Percentiles rank a stretch among this genome's conserved stretches.
Conservation (phyloP, 2,113 vertebrate genomes). For the Pampusana beccarii region DNA sequence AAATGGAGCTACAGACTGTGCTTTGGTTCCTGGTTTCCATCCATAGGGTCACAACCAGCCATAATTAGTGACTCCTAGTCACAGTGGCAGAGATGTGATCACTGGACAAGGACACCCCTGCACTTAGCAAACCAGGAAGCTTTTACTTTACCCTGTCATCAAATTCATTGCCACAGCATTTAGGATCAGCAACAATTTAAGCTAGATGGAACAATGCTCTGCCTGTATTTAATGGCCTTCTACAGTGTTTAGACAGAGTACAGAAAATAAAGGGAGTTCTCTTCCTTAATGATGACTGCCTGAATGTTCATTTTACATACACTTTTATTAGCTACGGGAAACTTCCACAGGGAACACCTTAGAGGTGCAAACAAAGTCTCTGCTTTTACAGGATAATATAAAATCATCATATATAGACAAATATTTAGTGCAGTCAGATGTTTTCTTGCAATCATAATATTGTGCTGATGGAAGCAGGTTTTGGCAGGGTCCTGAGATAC, state of each 20-base stretch:
- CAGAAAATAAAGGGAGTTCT: not conserved
- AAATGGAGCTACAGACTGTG: not conserved
- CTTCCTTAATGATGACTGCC: not conserved
- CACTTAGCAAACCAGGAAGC: not conserved
- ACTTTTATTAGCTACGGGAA: not conserved
- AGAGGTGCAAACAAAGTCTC: not conserved
- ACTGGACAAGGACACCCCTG: not conserved
- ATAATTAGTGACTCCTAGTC: not conserved
- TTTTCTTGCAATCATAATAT: not conserved
- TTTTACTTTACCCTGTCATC: not conserved
- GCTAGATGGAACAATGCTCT: not conserved
- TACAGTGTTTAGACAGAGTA: not conserved
- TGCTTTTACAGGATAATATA: not conserved
- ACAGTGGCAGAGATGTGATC: not conserved
- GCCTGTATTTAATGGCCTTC: not conserved
- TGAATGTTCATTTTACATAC: not conserved
- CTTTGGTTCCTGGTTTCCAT: not conserved
- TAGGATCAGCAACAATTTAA: not conserved
- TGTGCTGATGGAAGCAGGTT: not conserved
- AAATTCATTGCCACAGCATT: not conserved
- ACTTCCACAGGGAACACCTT: not conserved
- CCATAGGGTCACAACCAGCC: not conserved
- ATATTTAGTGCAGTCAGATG: not conserved
- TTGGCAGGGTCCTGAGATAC: not conserved
- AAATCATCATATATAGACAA: not conserved